Evolutionary conservation across 2,888 invertebrate genomes (phyloP).

Genomic region (Celastrina argiolus): DNA sequence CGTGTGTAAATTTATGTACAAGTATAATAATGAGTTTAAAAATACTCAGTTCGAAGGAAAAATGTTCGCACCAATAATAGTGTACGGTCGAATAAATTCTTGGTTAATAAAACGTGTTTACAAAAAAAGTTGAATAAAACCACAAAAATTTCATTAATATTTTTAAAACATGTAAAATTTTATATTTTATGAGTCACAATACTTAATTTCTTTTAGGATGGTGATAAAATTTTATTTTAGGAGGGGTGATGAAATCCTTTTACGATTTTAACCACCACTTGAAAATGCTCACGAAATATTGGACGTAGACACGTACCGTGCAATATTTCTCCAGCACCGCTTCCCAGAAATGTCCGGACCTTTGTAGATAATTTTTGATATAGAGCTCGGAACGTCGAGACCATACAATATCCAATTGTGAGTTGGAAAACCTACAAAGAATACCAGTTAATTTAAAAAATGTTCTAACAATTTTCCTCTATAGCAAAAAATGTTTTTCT

Average conservation of each 20-base stretch:
- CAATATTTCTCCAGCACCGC: background rate
- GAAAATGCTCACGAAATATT: background rate
- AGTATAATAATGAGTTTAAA: background rate
- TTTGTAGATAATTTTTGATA: constrained; percentile 19
- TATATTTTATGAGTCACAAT: background rate
- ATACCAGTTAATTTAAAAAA: constrained; percentile 8
- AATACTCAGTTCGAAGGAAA: background rate
- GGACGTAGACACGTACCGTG: background rate
- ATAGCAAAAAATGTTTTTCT: background rate
- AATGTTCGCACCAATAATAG: too few relatives aligned
- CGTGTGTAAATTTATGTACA: background rate
- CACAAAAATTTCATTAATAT: background rate
- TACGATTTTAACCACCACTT: background rate
- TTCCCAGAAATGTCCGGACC: constrained; percentile 12
- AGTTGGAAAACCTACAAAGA: constrained; percentile 9
- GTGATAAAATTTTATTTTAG: constrained; percentile 1
- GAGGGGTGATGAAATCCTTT: background rate
- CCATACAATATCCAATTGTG: constrained; percentile 18
- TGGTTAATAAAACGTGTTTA: background rate
- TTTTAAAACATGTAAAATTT: background rate
- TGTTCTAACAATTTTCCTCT: background rate
- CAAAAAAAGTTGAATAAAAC: background rate
- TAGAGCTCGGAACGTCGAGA: constrained; percentile 15
- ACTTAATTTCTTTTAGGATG: background rate
- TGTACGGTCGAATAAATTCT: background rate